Conservation (phyloP, 2,113 vertebrate species). For the Coturnix japonica region DNA sequence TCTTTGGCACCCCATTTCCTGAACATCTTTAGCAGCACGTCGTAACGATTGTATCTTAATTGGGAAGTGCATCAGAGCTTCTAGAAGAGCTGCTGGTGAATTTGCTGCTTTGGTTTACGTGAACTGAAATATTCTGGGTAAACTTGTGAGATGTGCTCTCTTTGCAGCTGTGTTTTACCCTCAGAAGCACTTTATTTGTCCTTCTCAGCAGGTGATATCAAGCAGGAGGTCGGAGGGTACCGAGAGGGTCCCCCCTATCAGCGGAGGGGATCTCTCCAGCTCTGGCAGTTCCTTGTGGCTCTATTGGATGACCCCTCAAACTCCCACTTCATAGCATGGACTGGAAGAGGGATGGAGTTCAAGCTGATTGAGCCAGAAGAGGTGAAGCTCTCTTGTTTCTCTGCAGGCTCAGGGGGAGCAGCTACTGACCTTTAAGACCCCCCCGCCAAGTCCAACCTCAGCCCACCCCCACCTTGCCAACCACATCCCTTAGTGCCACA, state of each 20-base stretch:
- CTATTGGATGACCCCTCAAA: conserved; percentile 93
- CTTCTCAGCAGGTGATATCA: conserved; percentile 85
- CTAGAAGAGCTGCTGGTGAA: not conserved
- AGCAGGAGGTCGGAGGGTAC: conserved; percentile 87
- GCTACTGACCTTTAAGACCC: no score
- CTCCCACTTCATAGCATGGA: conserved; percentile 97
- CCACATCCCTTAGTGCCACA: no score
- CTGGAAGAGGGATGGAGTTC: conserved; percentile 98
- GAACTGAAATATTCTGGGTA: not conserved
- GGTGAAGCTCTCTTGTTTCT: conserved; percentile 75
- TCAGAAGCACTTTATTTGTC: not conserved
- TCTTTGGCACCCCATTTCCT: not conserved
- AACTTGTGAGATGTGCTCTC: not conserved
- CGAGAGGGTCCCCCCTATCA: conserved; percentile 93
- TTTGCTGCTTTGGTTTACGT: not conserved
- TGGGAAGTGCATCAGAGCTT: not conserved
- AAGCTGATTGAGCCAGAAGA: conserved; percentile 98
- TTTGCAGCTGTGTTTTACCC: not conserved
- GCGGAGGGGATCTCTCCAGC: conserved; percentile 93
- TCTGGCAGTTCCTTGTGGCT: conserved; percentile 98
- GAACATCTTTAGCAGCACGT: not conserved
- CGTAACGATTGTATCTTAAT: not conserved
- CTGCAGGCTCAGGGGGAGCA: not conserved
- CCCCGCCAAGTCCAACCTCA: no score
- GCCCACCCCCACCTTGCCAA: no score